Percentiles rank a stretch among this genome's conserved stretches.
These are phyloP conservation scores for Erithacus rubecula DNA, from an alignment of 2,797 vertebrate species.

Conservation along the genomic window DNA sequence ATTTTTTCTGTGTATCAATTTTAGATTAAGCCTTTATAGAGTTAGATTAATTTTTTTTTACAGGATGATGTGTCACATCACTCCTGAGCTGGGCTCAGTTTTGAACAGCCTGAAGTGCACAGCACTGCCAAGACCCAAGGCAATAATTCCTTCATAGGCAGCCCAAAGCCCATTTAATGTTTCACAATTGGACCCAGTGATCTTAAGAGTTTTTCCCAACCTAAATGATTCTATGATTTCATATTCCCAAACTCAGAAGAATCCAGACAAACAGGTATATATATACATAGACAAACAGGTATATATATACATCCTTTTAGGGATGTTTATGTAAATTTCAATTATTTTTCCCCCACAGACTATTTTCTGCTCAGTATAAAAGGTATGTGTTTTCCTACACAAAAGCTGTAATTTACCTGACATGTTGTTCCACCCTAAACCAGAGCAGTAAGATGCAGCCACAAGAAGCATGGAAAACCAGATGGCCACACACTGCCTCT, in stretches of 20 bases:
- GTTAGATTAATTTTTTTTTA: background rate
- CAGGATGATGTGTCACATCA: background rate
- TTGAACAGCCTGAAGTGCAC: background rate
- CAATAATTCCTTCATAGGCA: background rate
- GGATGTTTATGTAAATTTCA: background rate
- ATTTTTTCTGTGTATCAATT: background rate
- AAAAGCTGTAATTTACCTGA: background rate
- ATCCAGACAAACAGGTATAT: background rate
- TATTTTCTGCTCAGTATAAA: background rate
- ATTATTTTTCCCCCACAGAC: background rate
- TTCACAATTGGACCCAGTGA: background rate
- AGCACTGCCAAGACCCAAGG: background rate
- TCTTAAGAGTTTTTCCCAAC: background rate
- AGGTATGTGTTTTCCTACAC: background rate
- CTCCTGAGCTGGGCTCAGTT: background rate
- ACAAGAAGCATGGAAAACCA: background rate
- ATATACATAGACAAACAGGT: no score
- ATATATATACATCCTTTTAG: no score
- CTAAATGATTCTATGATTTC: background rate
- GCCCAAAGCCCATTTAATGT: background rate
- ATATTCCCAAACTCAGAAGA: background rate
- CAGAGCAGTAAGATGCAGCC: background rate
- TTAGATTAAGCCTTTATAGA: background rate
- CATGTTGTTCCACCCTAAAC: background rate
- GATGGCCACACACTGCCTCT: background rate